Evolutionary conservation across 2,797 vertebrate species (phyloP).

Genomic region (Manis crassicaudata): DNA sequence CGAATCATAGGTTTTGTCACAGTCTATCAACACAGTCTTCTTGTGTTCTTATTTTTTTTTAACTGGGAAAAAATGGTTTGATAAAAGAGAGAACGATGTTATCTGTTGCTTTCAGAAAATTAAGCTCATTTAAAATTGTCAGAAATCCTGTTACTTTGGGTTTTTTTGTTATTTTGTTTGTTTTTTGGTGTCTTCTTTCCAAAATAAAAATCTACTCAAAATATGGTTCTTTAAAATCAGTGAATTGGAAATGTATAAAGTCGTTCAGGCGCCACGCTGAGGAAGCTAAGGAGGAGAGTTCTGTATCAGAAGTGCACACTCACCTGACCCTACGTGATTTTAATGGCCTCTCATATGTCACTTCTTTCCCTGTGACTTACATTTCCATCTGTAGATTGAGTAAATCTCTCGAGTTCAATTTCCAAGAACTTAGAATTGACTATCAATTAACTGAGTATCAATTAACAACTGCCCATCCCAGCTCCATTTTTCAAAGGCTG

Average conservation of each 20-base stretch:
- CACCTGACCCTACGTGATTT: neutral
- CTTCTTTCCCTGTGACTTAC: neutral
- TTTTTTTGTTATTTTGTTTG: slow-evolving; percentile 53
- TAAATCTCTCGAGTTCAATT: neutral
- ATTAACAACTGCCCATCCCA: neutral
- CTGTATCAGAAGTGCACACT: neutral
- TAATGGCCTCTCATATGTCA: neutral
- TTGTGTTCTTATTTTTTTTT: neutral
- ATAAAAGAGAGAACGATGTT: slow-evolving; percentile 15
- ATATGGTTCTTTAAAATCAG: slow-evolving; percentile 28
- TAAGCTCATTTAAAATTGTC: slow-evolving; percentile 46
- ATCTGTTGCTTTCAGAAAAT: slow-evolving; percentile 71
- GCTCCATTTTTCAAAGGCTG: neutral
- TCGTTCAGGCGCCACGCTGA: neutral
- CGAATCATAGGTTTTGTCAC: neutral
- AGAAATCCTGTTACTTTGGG: slow-evolving; percentile 8
- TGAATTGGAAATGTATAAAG: slow-evolving; percentile 31
- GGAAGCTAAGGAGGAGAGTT: neutral
- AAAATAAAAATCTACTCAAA: slow-evolving; percentile 51
- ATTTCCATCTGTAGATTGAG: slow-evolving; percentile 4
- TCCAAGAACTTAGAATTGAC: neutral
- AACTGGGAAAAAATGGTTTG: neutral
- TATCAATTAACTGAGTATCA: neutral
- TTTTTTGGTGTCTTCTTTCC: slow-evolving; percentile 47
- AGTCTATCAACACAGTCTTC: neutral